A percentile compares a stretch with the other conserved stretches of the same genome.
phyloP scores from a whole-genome alignment of 1,140 invertebrate genomes.

The Calosoma granatense region DNA sequence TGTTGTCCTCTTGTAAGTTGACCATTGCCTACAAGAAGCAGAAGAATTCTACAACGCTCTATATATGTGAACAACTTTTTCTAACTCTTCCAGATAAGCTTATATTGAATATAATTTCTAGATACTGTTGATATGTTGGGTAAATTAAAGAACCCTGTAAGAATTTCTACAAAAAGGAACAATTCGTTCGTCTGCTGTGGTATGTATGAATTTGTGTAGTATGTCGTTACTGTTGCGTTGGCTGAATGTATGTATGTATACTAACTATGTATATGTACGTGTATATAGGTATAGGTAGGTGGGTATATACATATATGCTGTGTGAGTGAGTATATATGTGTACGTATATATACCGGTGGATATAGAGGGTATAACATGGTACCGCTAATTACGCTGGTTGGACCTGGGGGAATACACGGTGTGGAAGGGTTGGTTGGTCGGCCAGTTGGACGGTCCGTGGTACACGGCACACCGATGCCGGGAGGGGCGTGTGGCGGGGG shows the following conservation, averaged over 20 bases:
- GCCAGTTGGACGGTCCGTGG: too few relatives aligned
- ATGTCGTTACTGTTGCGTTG: neutral
- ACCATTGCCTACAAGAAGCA: too few relatives aligned
- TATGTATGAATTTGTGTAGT: too few relatives aligned
- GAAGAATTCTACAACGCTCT: too few relatives aligned
- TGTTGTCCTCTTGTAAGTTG: too few relatives aligned
- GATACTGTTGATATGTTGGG: too few relatives aligned
- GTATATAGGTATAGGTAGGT: conserved; percentile 1
- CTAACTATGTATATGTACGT: conserved; percentile 4
- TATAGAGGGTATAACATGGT: neutral
- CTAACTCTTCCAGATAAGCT: too few relatives aligned
- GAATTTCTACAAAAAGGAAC: too few relatives aligned
- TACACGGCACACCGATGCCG: neutral
- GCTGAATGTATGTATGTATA: neutral
- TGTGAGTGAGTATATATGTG: neutral
- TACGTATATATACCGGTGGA: neutral
- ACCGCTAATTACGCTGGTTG: neutral
- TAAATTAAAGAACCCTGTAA: too few relatives aligned
- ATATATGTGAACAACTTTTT: too few relatives aligned
- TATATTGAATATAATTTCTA: too few relatives aligned
- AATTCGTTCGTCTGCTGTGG: too few relatives aligned
- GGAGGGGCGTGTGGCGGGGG: neutral
- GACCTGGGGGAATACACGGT: neutral
- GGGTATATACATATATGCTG: neutral
- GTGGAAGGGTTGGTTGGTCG: neutral